A percentile compares a stretch with the other conserved stretches of the same genome.
These are phyloP conservation scores for Aethes cnicana DNA, from an alignment of 2,888 invertebrate genomes.

Conservation along the genomic window DNA sequence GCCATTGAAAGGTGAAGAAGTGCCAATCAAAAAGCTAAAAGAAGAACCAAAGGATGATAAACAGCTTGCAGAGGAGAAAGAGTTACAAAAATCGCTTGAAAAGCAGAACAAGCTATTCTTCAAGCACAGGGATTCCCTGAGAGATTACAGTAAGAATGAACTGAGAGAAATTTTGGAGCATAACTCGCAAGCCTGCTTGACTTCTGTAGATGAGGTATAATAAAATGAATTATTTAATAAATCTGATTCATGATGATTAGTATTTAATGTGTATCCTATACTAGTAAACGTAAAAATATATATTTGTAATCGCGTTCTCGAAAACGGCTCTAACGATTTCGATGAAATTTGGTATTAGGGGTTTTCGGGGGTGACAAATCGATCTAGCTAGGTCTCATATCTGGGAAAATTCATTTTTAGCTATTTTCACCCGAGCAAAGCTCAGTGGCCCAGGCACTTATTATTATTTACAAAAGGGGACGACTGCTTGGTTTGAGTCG, in stretches of 20 bases:
- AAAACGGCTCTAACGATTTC: no score
- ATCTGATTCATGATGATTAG: not conserved
- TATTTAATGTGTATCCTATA: no score
- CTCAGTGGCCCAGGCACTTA: no score
- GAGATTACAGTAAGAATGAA: conserved; percentile 82
- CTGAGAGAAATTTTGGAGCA: conserved; percentile 84
- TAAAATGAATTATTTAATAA: not conserved
- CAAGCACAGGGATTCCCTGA: conserved; percentile 59
- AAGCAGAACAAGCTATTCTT: conserved; percentile 86
- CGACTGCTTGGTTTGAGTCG: no score
- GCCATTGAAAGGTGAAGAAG: conserved; percentile 72
- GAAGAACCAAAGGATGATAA: conserved; percentile 81
- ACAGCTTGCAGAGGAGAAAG: conserved; percentile 74
- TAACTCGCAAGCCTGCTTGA: conserved; percentile 88
- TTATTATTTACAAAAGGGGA: no score
- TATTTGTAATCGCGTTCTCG: no score
- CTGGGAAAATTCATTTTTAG: no score
- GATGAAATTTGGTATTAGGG: no score
- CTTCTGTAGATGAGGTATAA: conserved; percentile 86
- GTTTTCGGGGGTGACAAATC: no score
- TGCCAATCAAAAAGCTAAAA: conserved; percentile 87
- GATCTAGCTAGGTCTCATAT: no score
- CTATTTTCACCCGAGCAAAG: no score
- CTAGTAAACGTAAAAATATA: no score
- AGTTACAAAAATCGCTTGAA: conserved; percentile 83